phyloP scores from a whole-genome alignment of 2,797 vertebrate genomes.

The Mus spretus region DNA sequence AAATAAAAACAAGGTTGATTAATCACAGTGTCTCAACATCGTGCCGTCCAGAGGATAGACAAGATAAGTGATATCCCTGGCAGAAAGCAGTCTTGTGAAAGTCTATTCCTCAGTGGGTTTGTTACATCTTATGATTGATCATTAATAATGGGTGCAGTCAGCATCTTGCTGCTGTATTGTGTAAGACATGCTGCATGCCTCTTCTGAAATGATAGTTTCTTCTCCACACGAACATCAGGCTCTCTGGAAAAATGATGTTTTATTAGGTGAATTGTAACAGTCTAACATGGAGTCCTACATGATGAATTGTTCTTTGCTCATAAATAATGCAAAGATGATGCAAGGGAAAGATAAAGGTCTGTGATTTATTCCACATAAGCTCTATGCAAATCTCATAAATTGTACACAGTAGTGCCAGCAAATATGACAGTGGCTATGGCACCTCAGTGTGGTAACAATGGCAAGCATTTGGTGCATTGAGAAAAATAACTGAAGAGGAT shows the following conservation, averaged over 20 bases:
- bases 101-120: constrained; percentile 1
- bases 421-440: constrained; percentile 49
- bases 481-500: constrained; percentile 3
- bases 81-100: neutral
- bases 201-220: constrained; percentile 71
- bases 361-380: constrained; percentile 83
- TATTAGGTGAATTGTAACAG: constrained; percentile 81
- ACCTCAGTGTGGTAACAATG: constrained; percentile 43
- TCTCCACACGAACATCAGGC: constrained; percentile 70
- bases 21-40: neutral
- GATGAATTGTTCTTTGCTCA: constrained; percentile 76
- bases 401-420: constrained; percentile 6
- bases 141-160: constrained; percentile 61
- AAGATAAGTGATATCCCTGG: neutral
- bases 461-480: constrained; percentile 6
- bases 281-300: constrained; percentile 59
- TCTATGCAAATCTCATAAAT: constrained; percentile 85
- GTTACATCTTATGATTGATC: constrained; percentile 43
- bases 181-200: constrained; percentile 67
- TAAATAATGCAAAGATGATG: constrained; percentile 83
- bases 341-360: constrained; percentile 79
- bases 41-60: neutral
- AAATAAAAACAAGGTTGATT: neutral
- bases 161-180: constrained; percentile 69
- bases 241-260: constrained; percentile 74